Percentiles rank a stretch among this genome's conserved stretches.
Evolutionary conservation across 2,113 vertebrate species (phyloP).

Genomic region (Gasterosteus nipponicus): DNA sequence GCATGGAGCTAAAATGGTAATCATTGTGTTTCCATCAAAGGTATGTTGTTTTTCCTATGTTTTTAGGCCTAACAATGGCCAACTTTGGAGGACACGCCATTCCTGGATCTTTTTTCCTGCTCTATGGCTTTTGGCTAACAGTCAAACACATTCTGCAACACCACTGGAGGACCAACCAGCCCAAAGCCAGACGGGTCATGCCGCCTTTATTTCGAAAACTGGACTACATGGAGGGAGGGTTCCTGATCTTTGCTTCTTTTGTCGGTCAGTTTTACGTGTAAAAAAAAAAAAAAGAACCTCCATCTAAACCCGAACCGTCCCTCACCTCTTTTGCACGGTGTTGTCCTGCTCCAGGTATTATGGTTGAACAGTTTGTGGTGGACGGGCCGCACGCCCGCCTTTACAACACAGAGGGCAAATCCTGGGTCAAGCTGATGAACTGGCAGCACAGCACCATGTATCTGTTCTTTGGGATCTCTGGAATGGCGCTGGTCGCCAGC

Average conservation of each 20-base stretch:
- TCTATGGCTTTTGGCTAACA: constrained; percentile 92
- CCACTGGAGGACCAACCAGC: constrained; percentile 73
- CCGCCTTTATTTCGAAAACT: constrained; percentile 72
- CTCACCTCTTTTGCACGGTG: background rate
- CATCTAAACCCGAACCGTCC: background rate
- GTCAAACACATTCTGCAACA: constrained; percentile 85
- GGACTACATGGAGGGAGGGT: constrained; percentile 85
- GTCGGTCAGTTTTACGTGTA: constrained; percentile 83
- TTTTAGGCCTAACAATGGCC: constrained; percentile 83
- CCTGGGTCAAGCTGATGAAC: constrained; percentile 96
- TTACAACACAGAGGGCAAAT: constrained; percentile 42
- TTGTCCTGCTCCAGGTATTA: constrained; percentile 82
- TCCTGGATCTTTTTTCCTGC: constrained; percentile 91
- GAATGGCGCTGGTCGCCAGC: constrained; percentile 81
- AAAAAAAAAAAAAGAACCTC: too few relatives aligned
- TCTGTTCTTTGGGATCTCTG: constrained; percentile 89
- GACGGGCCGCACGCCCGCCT: constrained; percentile 91
- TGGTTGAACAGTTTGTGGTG: constrained; percentile 95
- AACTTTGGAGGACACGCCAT: constrained; percentile 96
- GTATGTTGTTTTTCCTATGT: background rate
- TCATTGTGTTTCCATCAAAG: too few relatives aligned
- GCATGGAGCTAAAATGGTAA: background rate
- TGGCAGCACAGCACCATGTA: constrained; percentile 99
- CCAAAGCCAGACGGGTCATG: constrained; percentile 56
- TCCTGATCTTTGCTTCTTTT: constrained; percentile 82